A percentile compares a stretch with the other conserved stretches of the same genome.
These are phyloP conservation scores for Sitophilus oryzae DNA, from an alignment of 1,140 invertebrate species.

Conservation along the genomic window DNA sequence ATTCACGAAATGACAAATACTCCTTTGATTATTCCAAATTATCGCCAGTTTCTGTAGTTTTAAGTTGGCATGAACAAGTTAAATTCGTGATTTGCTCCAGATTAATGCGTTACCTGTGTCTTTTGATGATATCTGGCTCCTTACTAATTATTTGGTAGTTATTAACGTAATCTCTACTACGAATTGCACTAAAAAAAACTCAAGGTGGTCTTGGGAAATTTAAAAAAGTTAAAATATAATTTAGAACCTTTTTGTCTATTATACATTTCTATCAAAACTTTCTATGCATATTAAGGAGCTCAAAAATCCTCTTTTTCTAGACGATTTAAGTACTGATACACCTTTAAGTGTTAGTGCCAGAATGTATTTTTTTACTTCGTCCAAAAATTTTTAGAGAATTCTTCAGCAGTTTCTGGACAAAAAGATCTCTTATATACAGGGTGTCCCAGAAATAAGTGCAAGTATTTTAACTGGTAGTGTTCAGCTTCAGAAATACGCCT, in stretches of 20 bases:
- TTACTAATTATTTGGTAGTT: slow-evolving; percentile 43
- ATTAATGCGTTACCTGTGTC: no score
- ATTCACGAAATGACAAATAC: no score
- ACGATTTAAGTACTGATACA: slow-evolving; percentile 7
- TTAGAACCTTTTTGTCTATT: slow-evolving; percentile 11
- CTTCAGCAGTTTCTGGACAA: slow-evolving; percentile 13
- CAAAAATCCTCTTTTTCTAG: slow-evolving; percentile 32
- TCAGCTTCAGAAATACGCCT: no score
- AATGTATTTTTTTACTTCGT: slow-evolving; percentile 15
- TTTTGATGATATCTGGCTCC: no score
- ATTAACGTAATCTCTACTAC: slow-evolving; percentile 32
- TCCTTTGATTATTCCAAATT: no score
- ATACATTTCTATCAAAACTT: slow-evolving; percentile 24
- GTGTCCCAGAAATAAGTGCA: no score
- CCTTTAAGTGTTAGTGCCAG: slow-evolving; percentile 7
- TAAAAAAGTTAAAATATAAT: slow-evolving; percentile 39
- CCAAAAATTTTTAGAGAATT: slow-evolving; percentile 15
- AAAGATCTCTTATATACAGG: slow-evolving; percentile 15
- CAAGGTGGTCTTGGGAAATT: slow-evolving; percentile 42
- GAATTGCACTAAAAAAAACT: no score
- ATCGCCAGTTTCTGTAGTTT: no score
- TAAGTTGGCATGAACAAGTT: no score
- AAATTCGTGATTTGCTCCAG: no score
- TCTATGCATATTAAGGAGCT: slow-evolving; percentile 31
- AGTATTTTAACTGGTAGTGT: no score